Percentiles rank a stretch among this genome's conserved stretches.
Conservation (phyloP, 2,888 invertebrate genomes). For the Hirudinaria manillensis region DNA sequence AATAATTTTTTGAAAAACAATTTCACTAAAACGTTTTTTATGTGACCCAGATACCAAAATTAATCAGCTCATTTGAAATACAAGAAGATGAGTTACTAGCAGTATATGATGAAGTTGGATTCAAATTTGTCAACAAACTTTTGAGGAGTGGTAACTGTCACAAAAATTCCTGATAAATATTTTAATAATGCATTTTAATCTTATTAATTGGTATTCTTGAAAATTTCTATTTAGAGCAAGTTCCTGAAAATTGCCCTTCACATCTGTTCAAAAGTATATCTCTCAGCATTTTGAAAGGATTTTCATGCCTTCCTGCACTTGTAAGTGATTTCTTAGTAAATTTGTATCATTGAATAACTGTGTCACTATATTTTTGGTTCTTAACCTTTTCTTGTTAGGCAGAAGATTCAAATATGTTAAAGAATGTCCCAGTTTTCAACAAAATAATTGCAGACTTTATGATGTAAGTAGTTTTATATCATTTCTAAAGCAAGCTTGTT, state of each 20-base stretch:
- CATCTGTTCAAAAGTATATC: not conserved
- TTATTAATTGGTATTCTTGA: not conserved
- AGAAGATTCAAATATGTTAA: no score
- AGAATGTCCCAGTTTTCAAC: no score
- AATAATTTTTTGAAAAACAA: no score
- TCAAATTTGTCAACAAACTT: constrained; percentile 1
- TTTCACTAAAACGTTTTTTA: not conserved
- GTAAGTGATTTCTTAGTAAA: not conserved
- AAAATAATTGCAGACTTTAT: no score
- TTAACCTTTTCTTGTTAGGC: no score
- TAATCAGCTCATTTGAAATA: not conserved
- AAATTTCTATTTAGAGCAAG: not conserved
- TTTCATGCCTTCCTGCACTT: not conserved
- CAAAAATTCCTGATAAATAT: no score
- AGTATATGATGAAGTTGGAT: constrained; percentile 10
- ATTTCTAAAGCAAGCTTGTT: no score
- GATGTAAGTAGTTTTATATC: no score
- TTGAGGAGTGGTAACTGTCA: not conserved
- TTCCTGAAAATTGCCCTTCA: constrained; percentile 10
- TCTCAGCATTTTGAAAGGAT: constrained; percentile 12
- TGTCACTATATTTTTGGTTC: no score
- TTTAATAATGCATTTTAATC: not conserved
- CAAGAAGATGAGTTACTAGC: not conserved
- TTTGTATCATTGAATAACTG: not conserved
- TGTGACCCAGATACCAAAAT: not conserved